Evolutionary conservation across 1,140 invertebrate genomes (phyloP), one percentile per base, ranked within the genome.

Genomic region (Musca domestica): DNA sequence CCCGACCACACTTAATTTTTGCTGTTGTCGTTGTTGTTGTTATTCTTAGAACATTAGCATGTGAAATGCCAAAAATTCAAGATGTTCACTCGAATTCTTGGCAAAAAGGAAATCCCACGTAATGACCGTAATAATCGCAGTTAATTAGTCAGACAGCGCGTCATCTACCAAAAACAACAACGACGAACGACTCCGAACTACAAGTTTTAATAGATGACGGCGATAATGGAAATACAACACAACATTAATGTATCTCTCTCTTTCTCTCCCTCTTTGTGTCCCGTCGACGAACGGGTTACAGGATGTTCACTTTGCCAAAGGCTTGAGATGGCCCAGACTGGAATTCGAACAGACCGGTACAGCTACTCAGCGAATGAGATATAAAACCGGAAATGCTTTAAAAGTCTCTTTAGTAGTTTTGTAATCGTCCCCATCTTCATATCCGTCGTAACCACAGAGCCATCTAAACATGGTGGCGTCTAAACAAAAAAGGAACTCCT

Each of bases 71-170:
- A 76, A 80, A 69, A 80, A 80, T 75, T 80, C 77, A 80, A 80
- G 77, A 80, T 79, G 77, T 79, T 80, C n/a, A 79, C 77, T 61
- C 17, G 56, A 34, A 19, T 61, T 61, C 34, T 34, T 34, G n/a
- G 56, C 74, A 27, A 74, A 77, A 74, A 79, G 66, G 77, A 80
- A 80, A 80, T 80, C 78, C 78, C 78, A 80, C 78, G 78, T 80
- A 80, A 80, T 80, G 78, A 80, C 78, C 78, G 78, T 80, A 80
- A 80, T 80, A 80, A 80, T 80, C 78, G 78, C 77, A 80, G 78
- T 80, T 80, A 80, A 80, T 80, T 80, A 80, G 78, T 80, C 78
- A 76, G 76, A 76, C 75, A 73, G 71, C 74, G 74, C 73, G 74
- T 34, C 58, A 70, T 51, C 23, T 66, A 72, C 66, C 68, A 71